A percentile compares a stretch with the other conserved stretches of the same genome.
Conservation (phyloP, 1,140 invertebrate species). For the Trichogramma pretiosum region DNA sequence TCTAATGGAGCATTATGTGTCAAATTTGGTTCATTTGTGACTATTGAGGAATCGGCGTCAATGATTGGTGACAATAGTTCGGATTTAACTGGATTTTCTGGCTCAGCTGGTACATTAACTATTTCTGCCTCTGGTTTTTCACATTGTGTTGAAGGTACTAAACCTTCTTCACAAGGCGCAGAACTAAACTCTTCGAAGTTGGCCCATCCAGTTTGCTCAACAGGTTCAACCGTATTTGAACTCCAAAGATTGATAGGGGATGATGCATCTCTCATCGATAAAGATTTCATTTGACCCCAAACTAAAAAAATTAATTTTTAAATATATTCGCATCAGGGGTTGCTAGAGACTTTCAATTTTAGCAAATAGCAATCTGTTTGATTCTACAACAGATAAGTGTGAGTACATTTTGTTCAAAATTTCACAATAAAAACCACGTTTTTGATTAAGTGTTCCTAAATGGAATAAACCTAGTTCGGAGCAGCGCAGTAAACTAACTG, state of each 20-base stretch:
- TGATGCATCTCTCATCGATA: slow-evolving; percentile 18
- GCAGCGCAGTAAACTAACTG: no score
- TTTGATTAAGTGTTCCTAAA: no score
- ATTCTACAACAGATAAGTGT: no score
- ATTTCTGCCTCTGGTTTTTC: slow-evolving; percentile 13
- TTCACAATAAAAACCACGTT: no score
- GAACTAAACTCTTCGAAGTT: slow-evolving; percentile 39
- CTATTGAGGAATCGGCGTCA: neutral
- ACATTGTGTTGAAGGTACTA: slow-evolving; percentile 10
- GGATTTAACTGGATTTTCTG: slow-evolving; percentile 11
- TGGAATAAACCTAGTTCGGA: no score
- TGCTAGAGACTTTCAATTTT: no score
- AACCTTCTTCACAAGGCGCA: slow-evolving; percentile 23
- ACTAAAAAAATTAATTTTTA: slow-evolving; percentile 21
- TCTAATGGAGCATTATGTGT: slow-evolving; percentile 4
- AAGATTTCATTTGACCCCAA: slow-evolving; percentile 27
- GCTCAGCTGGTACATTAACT: neutral
- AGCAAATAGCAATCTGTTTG: no score
- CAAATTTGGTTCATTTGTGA: neutral
- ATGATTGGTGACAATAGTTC: slow-evolving; percentile 1
- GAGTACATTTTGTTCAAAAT: slow-evolving; percentile 1
- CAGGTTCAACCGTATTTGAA: slow-evolving; percentile 21
- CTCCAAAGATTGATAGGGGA: slow-evolving; percentile 36
- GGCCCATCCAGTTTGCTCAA: slow-evolving; percentile 36
- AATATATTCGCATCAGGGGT: no score